Evolutionary conservation across 2,888 invertebrate genomes (phyloP), one percentile per base, ranked within the genome.

Genomic region (Thyatira batis): DNA sequence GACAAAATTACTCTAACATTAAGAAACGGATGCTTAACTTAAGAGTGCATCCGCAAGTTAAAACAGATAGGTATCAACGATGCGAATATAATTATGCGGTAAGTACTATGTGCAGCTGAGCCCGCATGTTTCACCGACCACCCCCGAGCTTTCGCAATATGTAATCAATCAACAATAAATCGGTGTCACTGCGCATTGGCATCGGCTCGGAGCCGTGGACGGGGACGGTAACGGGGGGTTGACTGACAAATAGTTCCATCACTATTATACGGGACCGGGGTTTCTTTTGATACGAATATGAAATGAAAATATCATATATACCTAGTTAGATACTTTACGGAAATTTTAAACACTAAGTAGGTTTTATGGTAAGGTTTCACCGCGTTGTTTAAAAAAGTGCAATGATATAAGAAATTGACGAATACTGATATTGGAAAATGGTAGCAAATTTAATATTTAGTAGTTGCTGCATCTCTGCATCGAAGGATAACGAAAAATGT

Each of bases 101-200:
- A 81, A 84, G 80, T 67, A 64, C 58, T 70, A 65, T 65, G 69
- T 67, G 84, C 89, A 89, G 89, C 88, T 89, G 89, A 80, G 82
- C 90, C 90, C 90, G 90, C 90, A 90, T 90, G 63, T 48, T 53
- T 61, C 73, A 30, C 30, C 30, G 87, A 84, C 89, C 89, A 87
- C 90, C 89, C 89, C 78, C 74, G 72, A 69, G 69, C 63, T 71
- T 75, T 76, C 64, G 79, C 79, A 82, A 77, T 77, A n/a, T n/a
- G n/a, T n/a, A 78, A 69, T 30, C 30, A 9, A 70, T 67, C 57
- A 57, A 58, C 64, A 67, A 61, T 67, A 57, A 56, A 52, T 63
- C 60, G 58, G 60, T 55, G 61, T 63, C 53, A 57, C 30, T 30
- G 1, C 30, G 30, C 11, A 57, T 55, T 54, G 61, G 67, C 69